Evolutionary conservation across 1,140 invertebrate species (phyloP), one percentile per base, ranked within the genome.

Genomic region (Drosophila guanche): DNA sequence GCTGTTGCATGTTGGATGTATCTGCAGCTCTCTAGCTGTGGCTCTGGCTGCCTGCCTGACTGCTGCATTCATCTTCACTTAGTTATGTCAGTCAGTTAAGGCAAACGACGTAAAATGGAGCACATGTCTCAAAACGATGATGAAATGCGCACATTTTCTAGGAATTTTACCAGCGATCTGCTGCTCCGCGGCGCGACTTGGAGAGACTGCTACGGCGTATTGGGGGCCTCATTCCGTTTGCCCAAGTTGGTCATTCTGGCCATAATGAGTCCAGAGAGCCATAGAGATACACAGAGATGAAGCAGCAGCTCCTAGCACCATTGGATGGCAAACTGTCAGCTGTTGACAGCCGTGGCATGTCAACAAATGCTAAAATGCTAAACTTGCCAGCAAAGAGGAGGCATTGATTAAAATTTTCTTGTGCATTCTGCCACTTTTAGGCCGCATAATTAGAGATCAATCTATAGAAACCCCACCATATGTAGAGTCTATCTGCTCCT

Each of bases 111-210:
- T 56, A 62, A 88, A 88, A 88, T 88, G 84, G 83, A 88, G 86
- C 86, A 88, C 83, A 88, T 88, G 83, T 83, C 83, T 89, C 79
- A 75, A 90, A 90, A 90, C 90, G 86, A 90, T 90, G 88, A 90
- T 90, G 88, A 88, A 90, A 90, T 83, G 86, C 77, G 72, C 88
- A 83, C 81, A 86, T 86, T 88, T 90, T 90, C 86, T 86, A 86
- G 76, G 86, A 90, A 90, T 83, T 89, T 83, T n/a, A 51, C 10
- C 43, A 42, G n/a, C 58, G 14, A 27, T 25, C 48, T 58, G 29
- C 16, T 46, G 37, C 14, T 40, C 25, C 12, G 10, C 20, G 20
- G 45, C 23, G 7, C 14, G 37, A 14, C 33, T 14, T 42, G 51
- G 45, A 50, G 33, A 37, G 33, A 40, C 27, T 58, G 55, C 83